These are phyloP conservation scores for Sturnus vulgaris DNA, from an alignment of 2,113 vertebrate species.

Conservation along the genomic window DNA sequence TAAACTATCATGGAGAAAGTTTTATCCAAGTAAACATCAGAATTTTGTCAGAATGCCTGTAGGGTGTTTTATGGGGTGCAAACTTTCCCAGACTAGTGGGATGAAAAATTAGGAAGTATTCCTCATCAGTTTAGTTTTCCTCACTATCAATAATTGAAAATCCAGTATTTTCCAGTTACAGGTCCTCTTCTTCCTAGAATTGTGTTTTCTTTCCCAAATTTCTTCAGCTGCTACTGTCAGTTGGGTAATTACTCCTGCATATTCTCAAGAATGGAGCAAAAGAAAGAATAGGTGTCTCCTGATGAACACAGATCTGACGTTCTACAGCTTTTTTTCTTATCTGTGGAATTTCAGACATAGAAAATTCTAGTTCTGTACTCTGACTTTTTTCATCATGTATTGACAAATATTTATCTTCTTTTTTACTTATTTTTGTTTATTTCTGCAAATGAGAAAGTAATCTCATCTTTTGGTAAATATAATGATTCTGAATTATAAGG, in stretches of 20 bases:
- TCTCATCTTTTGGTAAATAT: neutral
- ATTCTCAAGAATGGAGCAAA: neutral
- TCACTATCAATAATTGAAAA: neutral
- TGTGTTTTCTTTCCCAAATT: neutral
- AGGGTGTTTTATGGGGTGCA: accelerated
- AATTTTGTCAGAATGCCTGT: neutral
- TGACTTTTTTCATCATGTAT: neutral
- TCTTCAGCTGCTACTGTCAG: neutral
- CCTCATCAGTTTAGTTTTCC: neutral
- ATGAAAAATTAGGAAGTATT: neutral
- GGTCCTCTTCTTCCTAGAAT: neutral
- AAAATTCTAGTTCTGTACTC: neutral
- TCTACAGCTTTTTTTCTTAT: neutral
- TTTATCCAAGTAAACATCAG: neutral
- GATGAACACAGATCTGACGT: neutral
- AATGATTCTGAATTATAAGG: neutral
- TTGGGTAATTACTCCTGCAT: neutral
- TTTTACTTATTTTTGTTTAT: neutral
- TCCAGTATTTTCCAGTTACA: neutral
- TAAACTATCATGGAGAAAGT: neutral
- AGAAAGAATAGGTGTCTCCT: neutral
- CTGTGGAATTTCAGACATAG: neutral
- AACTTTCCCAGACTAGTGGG: neutral
- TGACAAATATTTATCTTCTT: neutral
- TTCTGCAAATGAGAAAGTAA: neutral